A percentile compares a stretch with the other conserved stretches of the same genome.
phyloP scores from a whole-genome alignment of 2,888 invertebrate species.

The Alloscopus bannaensis region DNA sequence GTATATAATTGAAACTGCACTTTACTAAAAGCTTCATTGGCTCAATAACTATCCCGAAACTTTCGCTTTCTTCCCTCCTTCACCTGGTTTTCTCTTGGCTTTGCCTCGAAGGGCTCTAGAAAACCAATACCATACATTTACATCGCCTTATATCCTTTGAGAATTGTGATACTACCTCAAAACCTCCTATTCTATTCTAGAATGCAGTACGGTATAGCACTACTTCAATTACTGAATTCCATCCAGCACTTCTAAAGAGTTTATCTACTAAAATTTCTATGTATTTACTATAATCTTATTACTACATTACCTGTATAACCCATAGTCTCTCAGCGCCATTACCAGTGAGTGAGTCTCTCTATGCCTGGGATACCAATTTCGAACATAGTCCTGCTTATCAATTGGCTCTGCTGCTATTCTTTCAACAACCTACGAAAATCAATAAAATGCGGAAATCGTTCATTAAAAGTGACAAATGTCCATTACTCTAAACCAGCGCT shows the following conservation, averaged over 20 bases:
- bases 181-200: too few relatives aligned
- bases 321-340: constrained; percentile 65
- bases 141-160: too few relatives aligned
- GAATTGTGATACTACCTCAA: too few relatives aligned
- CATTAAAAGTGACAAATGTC: neutral
- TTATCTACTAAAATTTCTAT: too few relatives aligned
- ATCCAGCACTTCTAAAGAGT: neutral
- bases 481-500: too few relatives aligned
- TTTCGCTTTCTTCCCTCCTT: constrained; percentile 64
- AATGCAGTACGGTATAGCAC: too few relatives aligned
- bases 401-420: constrained; percentile 48
- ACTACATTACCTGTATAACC: constrained; percentile 63
- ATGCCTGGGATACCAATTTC: constrained; percentile 65
- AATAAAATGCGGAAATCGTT: neutral
- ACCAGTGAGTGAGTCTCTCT: constrained; percentile 61
- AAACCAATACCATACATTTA: too few relatives aligned
- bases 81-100: constrained; percentile 77
- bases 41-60: constrained; percentile 36
- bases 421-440: constrained; percentile 44
- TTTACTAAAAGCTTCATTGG: too few relatives aligned
- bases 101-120: constrained; percentile 88
- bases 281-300: too few relatives aligned
- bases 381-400: constrained; percentile 51
- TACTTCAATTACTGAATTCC: neutral
- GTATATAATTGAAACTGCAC: too few relatives aligned